phyloP scores from a whole-genome alignment of 2,888 invertebrate genomes.

The Trissolcus japonicus region DNA sequence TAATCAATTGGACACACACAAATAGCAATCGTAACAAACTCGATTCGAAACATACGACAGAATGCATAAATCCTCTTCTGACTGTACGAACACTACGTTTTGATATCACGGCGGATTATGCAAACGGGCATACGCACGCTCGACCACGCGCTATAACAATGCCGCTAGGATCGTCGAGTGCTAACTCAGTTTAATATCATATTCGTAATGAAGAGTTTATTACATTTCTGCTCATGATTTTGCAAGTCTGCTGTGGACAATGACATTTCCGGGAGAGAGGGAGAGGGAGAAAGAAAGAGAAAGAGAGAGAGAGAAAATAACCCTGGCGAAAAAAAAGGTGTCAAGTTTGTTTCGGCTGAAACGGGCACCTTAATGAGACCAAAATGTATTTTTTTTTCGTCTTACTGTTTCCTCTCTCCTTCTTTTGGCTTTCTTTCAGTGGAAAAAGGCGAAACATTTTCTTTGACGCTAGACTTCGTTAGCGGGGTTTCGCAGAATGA shows the following conservation, averaged over 20 bases:
- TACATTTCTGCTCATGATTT: slow-evolving; percentile 12
- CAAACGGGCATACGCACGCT: slow-evolving; percentile 22
- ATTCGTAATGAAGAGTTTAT: slow-evolving; percentile 43
- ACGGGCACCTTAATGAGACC: slow-evolving; percentile 32
- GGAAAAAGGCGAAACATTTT: neutral
- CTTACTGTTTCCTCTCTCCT: neutral
- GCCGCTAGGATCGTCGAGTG: slow-evolving; percentile 8
- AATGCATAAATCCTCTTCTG: slow-evolving; percentile 29
- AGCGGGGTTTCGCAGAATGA: neutral
- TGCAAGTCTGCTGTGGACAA: slow-evolving; percentile 16
- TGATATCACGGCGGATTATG: slow-evolving; percentile 27
- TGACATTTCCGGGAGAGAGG: slow-evolving; percentile 12
- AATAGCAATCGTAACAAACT: slow-evolving; percentile 21
- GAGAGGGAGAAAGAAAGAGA: slow-evolving; percentile 1
- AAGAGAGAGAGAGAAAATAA: neutral
- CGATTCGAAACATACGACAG: slow-evolving; percentile 10
- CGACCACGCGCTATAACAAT: neutral
- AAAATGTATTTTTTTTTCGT: slow-evolving; percentile 23
- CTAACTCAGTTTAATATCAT: slow-evolving; percentile 34
- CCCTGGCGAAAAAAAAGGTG: slow-evolving; percentile 1
- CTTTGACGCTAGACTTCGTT: neutral
- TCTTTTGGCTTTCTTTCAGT: slow-evolving; percentile 6
- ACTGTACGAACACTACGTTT: slow-evolving; percentile 15
- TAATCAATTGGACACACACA: slow-evolving; percentile 13
- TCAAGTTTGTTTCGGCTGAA: slow-evolving; percentile 13